Percentiles rank a stretch among this genome's conserved stretches.
phyloP scores from a whole-genome alignment of 2,888 invertebrate species.

The Latheticus oryzae region DNA sequence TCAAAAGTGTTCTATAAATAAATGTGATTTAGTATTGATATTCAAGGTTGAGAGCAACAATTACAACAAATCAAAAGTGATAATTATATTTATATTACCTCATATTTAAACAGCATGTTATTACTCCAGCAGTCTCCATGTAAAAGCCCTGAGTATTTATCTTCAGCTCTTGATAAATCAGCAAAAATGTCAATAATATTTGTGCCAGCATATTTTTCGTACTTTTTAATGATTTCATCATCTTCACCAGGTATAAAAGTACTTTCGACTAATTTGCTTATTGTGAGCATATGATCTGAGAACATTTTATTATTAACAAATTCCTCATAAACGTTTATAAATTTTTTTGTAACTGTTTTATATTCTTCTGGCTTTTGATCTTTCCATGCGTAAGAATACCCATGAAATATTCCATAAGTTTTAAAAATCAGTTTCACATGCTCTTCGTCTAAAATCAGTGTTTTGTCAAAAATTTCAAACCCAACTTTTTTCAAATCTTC shows the following conservation, averaged over 20 bases:
- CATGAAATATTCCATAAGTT: conserved; percentile 32
- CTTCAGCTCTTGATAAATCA: neutral
- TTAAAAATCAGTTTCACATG: conserved; percentile 34
- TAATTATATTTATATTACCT: too few relatives aligned
- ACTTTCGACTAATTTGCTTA: conserved; percentile 3
- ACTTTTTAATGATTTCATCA: conserved; percentile 24
- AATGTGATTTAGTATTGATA: too few relatives aligned
- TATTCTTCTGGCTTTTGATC: conserved; percentile 33
- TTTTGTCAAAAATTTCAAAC: conserved; percentile 35
- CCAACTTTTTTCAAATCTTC: conserved; percentile 29
- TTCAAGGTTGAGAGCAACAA: too few relatives aligned
- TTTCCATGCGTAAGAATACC: conserved; percentile 17
- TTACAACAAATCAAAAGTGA: too few relatives aligned
- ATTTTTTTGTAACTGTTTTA: neutral
- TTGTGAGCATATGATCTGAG: conserved; percentile 1
- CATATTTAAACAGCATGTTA: conserved; percentile 56
- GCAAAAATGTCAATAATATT: conserved; percentile 3
- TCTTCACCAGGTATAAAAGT: conserved; percentile 25
- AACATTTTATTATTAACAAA: conserved; percentile 10
- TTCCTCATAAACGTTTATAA: conserved; percentile 12
- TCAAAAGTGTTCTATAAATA: conserved; percentile 8
- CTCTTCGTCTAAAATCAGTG: conserved; percentile 17
- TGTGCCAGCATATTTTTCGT: conserved; percentile 10
- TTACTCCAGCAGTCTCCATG: conserved; percentile 56
- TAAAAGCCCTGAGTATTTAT: conserved; percentile 44